Conservation (phyloP, 2,888 invertebrate species). For the Drosophila meridionalis region DNA sequence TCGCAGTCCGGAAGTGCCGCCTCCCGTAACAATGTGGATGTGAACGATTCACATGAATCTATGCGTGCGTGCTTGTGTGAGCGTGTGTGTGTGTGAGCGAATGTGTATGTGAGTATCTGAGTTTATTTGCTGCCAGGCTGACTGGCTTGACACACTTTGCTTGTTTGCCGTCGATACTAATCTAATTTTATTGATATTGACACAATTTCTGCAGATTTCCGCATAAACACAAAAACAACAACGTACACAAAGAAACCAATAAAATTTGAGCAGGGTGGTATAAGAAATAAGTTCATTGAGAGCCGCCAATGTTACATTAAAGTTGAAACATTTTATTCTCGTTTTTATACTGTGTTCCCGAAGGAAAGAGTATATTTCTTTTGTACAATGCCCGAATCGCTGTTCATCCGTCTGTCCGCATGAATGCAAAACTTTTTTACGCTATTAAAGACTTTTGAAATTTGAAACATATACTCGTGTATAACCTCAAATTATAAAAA, state of each 20-base stretch:
- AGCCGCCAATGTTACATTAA: slow-evolving; percentile 30
- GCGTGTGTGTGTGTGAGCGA: not conserved
- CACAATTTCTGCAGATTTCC: slow-evolving; percentile 84
- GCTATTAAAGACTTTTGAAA: no score
- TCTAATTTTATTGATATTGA: slow-evolving; percentile 85
- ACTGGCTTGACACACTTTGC: slow-evolving; percentile 43
- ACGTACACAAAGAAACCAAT: slow-evolving; percentile 49
- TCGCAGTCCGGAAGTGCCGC: slow-evolving; percentile 56
- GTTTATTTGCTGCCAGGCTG: slow-evolving; percentile 58
- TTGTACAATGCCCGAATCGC: no score
- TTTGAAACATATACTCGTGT: no score
- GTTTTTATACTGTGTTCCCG: no score
- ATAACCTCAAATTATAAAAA: no score
- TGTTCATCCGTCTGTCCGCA: no score
- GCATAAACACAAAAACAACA: slow-evolving; percentile 81
- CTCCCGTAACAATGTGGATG: slow-evolving; percentile 38
- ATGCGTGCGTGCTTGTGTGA: not conserved
- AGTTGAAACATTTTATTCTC: slow-evolving; percentile 18
- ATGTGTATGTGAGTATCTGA: not conserved
- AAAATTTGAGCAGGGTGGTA: slow-evolving; percentile 36
- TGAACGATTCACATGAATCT: slow-evolving; percentile 23
- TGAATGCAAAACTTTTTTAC: no score
- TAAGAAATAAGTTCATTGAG: slow-evolving; percentile 46
- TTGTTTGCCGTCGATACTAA: slow-evolving; percentile 82
- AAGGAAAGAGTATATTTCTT: no score